Evolutionary conservation across 2,888 invertebrate genomes (phyloP).

Genomic region (Ochlodes sylvanus): DNA sequence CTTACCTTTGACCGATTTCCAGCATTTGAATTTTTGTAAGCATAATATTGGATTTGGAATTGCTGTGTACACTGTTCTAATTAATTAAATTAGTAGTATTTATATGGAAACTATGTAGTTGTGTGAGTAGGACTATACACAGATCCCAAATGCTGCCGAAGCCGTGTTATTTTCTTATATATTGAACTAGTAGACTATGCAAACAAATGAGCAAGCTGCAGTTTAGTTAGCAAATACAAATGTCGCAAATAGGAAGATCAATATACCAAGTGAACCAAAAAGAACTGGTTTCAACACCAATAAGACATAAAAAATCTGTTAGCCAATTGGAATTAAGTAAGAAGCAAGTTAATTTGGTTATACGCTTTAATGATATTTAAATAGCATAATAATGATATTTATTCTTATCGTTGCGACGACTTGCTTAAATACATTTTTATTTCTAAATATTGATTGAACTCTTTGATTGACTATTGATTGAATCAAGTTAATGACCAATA

Average conservation of each 20-base stretch:
- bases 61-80: too few species aligned
- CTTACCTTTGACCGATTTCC: neutral
- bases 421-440: too few species aligned
- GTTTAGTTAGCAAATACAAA: neutral
- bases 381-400: neutral
- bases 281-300: neutral
- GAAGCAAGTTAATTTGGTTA: neutral
- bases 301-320: neutral
- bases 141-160: too few species aligned
- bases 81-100: too few species aligned
- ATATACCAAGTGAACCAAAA: neutral
- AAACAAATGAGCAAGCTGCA: neutral
- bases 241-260: slow-evolving; percentile 2
- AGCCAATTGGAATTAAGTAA: slow-evolving; percentile 1
- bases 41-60: too few species aligned
- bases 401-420: neutral
- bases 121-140: too few species aligned
- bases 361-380: neutral
- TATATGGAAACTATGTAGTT: too few species aligned
- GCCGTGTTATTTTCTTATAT: too few species aligned
- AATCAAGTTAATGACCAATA: too few species aligned
- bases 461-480: too few species aligned
- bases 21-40: neutral
- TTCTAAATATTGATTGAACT: too few species aligned
- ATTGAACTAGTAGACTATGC: too few species aligned